Conservation (phyloP, 2,113 vertebrate species). For the Nerophis lumbriciformis region DNA sequence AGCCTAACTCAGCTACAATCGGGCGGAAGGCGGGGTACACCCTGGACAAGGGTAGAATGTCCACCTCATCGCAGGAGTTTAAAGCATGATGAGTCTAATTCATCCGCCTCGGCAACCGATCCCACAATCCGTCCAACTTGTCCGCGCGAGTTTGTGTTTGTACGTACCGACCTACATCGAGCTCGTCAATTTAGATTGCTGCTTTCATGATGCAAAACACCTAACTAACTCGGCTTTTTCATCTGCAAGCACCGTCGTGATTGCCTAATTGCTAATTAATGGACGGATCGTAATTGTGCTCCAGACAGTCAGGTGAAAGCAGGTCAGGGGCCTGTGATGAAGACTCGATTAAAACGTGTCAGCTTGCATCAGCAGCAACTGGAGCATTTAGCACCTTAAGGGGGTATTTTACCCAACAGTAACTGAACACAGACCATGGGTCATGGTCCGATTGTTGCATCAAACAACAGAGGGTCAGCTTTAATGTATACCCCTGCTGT, state of each 20-base stretch:
- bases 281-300: slow-evolving; percentile 13
- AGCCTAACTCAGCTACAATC: too few species aligned
- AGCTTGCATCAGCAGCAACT: background rate
- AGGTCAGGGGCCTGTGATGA: slow-evolving; percentile 3
- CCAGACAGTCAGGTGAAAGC: slow-evolving; percentile 17
- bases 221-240: slow-evolving; percentile 22
- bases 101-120: slow-evolving; percentile 7
- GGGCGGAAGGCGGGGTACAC: too few species aligned
- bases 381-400: slow-evolving; percentile 12
- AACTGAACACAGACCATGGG: too few species aligned
- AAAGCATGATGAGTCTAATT: slow-evolving; percentile 9
- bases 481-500: too few species aligned
- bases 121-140: background rate
- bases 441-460: too few species aligned
- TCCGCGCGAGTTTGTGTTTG: background rate
- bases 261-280: slow-evolving; percentile 23
- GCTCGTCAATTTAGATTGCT: background rate
- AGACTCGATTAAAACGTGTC: slow-evolving; percentile 27
- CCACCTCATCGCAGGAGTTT: too few species aligned
- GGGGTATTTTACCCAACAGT: too few species aligned
- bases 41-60: too few species aligned
- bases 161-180: too few species aligned
- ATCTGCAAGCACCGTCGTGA: slow-evolving; percentile 2
- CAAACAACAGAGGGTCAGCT: too few species aligned
- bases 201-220: background rate